These are phyloP conservation scores for Chondrosia reniformis DNA, from an alignment of 37 sponge, comb jelly and placozoan genomes.

Conservation along the genomic window DNA sequence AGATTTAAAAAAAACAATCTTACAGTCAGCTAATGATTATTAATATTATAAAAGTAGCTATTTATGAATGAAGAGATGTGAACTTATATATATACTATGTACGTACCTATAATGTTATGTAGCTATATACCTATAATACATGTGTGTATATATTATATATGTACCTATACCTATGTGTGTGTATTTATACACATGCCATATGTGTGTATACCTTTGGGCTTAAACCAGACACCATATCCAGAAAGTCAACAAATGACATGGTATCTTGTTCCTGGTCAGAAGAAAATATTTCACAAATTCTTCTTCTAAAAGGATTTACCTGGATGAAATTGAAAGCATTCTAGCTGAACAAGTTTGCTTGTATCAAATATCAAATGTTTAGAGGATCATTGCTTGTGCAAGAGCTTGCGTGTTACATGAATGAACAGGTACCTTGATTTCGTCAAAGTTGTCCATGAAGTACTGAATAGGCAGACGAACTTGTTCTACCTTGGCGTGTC, in stretches of 20 bases:
- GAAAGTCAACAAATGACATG: conserved; percentile 66
- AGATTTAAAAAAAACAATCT: neutral
- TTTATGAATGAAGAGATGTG: too few species aligned
- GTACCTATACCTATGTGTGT: too few species aligned
- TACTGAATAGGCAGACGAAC: conserved; percentile 32
- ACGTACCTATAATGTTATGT: neutral
- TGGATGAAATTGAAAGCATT: neutral
- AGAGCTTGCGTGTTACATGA: neutral
- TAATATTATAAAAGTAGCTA: too few species aligned
- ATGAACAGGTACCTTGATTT: conserved; percentile 26
- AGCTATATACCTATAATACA: neutral
- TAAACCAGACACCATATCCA: conserved; percentile 77
- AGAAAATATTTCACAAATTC: conserved; percentile 47
- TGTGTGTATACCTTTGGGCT: conserved; percentile 47
- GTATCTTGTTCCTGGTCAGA: conserved; percentile 21
- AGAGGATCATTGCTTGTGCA: neutral
- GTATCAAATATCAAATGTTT: neutral
- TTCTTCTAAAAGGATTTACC: conserved; percentile 52
- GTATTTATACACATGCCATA: neutral
- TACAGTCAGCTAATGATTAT: neutral
- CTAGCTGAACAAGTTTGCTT: neutral
- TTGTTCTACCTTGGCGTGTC: conserved; percentile 4
- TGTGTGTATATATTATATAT: too few species aligned
- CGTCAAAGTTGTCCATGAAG: conserved; percentile 28
- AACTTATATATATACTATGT: neutral